These are phyloP conservation scores for Myanophis thanlyinensis DNA, from an alignment of 2,113 vertebrate genomes.

Conservation along the genomic window DNA sequence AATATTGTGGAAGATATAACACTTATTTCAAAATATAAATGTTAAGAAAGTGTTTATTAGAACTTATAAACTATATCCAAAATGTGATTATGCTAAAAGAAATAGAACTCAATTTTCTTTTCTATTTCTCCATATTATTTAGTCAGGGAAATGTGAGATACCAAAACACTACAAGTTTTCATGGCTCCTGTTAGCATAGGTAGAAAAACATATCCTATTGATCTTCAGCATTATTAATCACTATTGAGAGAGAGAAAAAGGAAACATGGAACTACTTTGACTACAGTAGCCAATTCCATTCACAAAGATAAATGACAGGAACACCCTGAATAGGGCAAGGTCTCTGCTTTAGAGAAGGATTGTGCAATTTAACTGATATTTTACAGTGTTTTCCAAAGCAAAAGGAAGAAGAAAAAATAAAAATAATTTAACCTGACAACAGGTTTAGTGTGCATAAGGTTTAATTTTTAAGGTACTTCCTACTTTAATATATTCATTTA, in stretches of 20 bases:
- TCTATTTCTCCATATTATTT: background rate
- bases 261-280: background rate
- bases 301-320: background rate
- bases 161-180: background rate
- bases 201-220: background rate
- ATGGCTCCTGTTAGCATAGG: background rate
- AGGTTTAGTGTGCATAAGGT: background rate
- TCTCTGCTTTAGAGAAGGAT: background rate
- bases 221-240: background rate
- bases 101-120: too few relatives aligned
- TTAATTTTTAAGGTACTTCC: background rate
- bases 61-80: background rate
- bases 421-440: background rate
- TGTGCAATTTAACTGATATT: background rate
- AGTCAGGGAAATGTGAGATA: background rate
- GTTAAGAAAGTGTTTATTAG: background rate
- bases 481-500: background rate
- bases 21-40: background rate
- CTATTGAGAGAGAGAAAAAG: background rate
- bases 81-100: background rate
- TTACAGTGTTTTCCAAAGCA: background rate
- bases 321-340: background rate
- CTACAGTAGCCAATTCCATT: background rate
- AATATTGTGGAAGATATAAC: background rate
- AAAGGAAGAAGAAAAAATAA: background rate